A percentile compares a stretch with the other conserved stretches of the same genome.
phyloP scores from a whole-genome alignment of 2,888 invertebrate species.

The Tanaodytes sp. region DNA sequence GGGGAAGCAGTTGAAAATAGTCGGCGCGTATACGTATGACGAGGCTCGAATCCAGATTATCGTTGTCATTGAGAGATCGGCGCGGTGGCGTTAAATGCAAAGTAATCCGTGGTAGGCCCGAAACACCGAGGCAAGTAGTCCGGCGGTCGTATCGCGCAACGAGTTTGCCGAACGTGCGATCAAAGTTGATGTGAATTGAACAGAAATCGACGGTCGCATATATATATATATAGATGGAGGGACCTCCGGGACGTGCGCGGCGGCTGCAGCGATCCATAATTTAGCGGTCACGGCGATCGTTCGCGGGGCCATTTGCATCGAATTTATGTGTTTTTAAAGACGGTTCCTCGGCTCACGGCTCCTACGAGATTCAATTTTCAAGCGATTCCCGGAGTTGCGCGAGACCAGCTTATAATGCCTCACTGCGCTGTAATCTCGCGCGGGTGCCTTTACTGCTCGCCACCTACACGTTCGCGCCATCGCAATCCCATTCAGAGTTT shows the following conservation, averaged over 20 bases:
- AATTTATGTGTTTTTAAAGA: constrained; percentile 73
- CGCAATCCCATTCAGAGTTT: constrained; percentile 53
- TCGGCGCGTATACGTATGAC: not conserved
- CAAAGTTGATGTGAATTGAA: constrained; percentile 39
- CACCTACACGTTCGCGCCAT: constrained; percentile 54
- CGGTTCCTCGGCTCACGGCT: constrained; percentile 60
- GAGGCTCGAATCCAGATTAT: constrained; percentile 25
- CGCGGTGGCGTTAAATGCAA: constrained; percentile 23
- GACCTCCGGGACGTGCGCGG: constrained; percentile 43
- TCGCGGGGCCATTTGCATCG: constrained; percentile 67
- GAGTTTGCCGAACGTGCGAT: constrained; percentile 28
- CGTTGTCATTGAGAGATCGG: constrained; percentile 30
- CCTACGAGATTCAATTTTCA: constrained; percentile 67
- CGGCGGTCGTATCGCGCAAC: constrained; percentile 21
- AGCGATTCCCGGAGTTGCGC: constrained; percentile 56
- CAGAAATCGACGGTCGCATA: constrained; percentile 11
- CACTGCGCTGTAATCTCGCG: constrained; percentile 50
- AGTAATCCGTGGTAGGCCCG: constrained; percentile 21
- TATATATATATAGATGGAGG: no score
- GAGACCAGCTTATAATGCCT: constrained; percentile 54
- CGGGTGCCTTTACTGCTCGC: constrained; percentile 55
- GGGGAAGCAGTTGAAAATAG: no score
- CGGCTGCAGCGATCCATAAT: constrained; percentile 68
- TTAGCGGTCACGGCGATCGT: constrained; percentile 68
- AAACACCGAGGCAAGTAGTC: constrained; percentile 49